These are phyloP conservation scores for Promerops cafer DNA, from an alignment of 2,113 vertebrate genomes.

Conservation along the genomic window DNA sequence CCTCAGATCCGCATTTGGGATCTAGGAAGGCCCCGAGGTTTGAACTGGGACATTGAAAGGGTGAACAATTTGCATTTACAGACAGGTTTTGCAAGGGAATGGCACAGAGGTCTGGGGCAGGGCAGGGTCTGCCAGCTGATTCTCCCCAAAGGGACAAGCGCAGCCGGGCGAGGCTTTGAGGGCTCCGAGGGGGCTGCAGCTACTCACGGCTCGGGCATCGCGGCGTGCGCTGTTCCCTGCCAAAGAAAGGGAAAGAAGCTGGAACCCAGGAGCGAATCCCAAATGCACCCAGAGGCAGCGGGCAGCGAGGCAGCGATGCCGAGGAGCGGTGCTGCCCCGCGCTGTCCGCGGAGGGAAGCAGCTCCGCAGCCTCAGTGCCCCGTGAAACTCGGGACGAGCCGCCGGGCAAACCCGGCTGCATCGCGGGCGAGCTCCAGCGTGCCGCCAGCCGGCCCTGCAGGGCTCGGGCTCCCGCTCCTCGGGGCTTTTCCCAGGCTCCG, in stretches of 20 bases:
- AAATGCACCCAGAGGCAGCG: accelerated
- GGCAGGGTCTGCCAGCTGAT: neutral
- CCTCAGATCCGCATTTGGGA: accelerated
- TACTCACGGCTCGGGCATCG: constrained; percentile 77
- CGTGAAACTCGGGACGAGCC: accelerated
- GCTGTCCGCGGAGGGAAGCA: neutral
- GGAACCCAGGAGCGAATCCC: neutral
- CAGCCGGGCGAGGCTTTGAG: accelerated
- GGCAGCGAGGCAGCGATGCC: accelerated
- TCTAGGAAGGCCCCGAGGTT: neutral
- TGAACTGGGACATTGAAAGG: neutral
- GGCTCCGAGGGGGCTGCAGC: accelerated
- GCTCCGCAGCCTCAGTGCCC: neutral
- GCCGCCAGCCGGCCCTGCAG: neutral
- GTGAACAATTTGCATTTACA: neutral
- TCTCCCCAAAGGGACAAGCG: accelerated
- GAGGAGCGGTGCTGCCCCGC: constrained; percentile 14
- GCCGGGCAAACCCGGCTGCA: accelerated
- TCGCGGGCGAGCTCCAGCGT: neutral
- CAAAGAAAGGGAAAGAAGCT: neutral
- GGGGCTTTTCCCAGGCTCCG: neutral
- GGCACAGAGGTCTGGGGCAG: neutral
- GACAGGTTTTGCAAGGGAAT: neutral
- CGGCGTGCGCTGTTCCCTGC: neutral
- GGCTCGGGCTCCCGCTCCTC: neutral